Evolutionary conservation across 2,888 invertebrate genomes (phyloP), one percentile per base, ranked within the genome.

Genomic region (Tetragonisca angustula): DNA sequence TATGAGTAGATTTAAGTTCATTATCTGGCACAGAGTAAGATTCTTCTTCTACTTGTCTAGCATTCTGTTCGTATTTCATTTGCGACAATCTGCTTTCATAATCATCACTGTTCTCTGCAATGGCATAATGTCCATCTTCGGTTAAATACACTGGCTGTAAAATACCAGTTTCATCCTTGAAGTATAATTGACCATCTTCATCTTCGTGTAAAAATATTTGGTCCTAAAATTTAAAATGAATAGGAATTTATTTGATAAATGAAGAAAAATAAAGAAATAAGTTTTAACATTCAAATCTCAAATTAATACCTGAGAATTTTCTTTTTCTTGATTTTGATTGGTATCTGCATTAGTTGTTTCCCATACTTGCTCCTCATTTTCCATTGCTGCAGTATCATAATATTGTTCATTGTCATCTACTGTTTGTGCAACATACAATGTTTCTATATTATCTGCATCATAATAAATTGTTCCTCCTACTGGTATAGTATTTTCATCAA

Each of bases 181-280:
- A 94, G 82, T 94, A 94, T 36, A 94, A 86, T 70, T 94, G 94
- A 50, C 94, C 94, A 65, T 94, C 92, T 84, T 94, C 94, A 75
- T 94, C 94, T 79, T 94, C 94, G 50, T 94, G 94, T 17, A 94
- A 88, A 82, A 92, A 94, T 81, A 94, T 93, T 87, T 94, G 94
- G 65, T 93, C 93, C 92, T 94, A 68, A 61, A 83, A 87, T 67
- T 69, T 56, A 71, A 52, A 43, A 9, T 13, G 21, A 74, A 61
- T 21, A 36, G 64, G 11, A 43, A 69, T 68, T 56, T 65, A 36
- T 49, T 24, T 36, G 15, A 36, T 27, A 73, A 69, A 65, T 43
- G 76, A 54, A 6, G 2, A 27, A 32, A 49, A 50, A n/a, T 27
- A 15, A 54, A 49, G 3, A 19, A 36, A 68, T 9, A 27, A 24